phyloP scores from a whole-genome alignment of 2,888 invertebrate species.

The Caradrina kadenii region DNA sequence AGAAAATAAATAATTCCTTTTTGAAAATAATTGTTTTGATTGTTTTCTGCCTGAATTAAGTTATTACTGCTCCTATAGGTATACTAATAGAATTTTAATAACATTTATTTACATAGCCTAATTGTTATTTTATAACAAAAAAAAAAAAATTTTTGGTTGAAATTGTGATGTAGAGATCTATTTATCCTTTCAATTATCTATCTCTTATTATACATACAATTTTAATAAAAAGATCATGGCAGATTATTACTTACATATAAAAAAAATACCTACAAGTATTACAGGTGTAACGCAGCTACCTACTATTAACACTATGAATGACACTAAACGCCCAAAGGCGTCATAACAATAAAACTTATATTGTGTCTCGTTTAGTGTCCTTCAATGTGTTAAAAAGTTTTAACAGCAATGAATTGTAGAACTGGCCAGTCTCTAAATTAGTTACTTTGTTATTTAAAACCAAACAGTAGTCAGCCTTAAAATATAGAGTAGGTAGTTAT shows the following conservation, averaged over 20 bases:
- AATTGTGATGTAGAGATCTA: conserved; percentile 16
- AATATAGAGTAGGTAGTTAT: conserved; percentile 11
- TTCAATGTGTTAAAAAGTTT: too few species aligned
- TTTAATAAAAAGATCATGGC: conserved; percentile 32
- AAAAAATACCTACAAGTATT: conserved; percentile 3
- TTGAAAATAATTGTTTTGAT: conserved; percentile 2
- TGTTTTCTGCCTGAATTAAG: not conserved
- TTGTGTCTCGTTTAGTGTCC: too few species aligned
- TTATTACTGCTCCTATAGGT: not conserved
- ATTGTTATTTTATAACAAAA: conserved; percentile 15
- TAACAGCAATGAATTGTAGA: not conserved
- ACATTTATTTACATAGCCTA: not conserved
- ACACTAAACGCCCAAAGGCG: too few species aligned
- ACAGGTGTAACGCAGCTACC: not conserved
- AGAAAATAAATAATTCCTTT: conserved; percentile 24
- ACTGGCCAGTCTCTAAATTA: conserved; percentile 19
- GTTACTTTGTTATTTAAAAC: conserved; percentile 1
- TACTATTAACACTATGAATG: too few species aligned
- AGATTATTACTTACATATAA: not conserved
- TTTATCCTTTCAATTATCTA: not conserved
- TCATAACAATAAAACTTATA: too few species aligned
- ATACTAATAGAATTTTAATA: not conserved
- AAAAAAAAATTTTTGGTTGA: conserved; percentile 10
- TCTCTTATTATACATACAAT: conserved; percentile 6
- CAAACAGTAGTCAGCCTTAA: conserved; percentile 26